phyloP scores from a whole-genome alignment of 2,888 invertebrate species.

The Chrysolina oricalcia region DNA sequence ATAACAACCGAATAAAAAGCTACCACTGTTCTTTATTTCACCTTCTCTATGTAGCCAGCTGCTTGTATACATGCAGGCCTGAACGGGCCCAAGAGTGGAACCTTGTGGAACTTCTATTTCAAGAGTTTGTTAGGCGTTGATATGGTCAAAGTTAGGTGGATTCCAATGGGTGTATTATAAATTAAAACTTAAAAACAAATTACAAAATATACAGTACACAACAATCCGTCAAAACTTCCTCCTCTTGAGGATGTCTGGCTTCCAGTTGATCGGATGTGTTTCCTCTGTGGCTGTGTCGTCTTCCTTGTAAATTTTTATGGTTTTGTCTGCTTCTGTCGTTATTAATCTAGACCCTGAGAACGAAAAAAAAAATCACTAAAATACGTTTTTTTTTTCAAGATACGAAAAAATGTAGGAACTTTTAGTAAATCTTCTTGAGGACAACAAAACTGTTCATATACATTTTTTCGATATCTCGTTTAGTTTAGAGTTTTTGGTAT shows the following conservation, averaged over 20 bases:
- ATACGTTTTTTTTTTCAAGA: no score
- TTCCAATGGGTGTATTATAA: not conserved
- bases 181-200: not conserved
- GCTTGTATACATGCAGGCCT: not conserved
- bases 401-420: no score
- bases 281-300: conserved; percentile 97
- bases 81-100: not conserved
- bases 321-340: conserved; percentile 98
- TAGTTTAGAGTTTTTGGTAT: no score
- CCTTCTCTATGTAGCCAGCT: not conserved
- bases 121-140: no score
- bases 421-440: no score
- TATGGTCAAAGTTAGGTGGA: not conserved
- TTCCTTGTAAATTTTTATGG: conserved; percentile 98
- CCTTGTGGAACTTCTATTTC: not conserved
- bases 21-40: not conserved
- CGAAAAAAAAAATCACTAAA: no score
- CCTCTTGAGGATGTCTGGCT: conserved; percentile 95
- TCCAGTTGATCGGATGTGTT: conserved; percentile 97
- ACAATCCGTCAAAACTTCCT: conserved; percentile 83
- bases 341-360: conserved; percentile 87
- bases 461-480: no score
- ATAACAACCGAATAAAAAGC: not conserved
- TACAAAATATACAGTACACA: not conserved
- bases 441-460: no score